Evolutionary conservation across 2,888 invertebrate species (phyloP).

Genomic region (Drosophila recens): DNA sequence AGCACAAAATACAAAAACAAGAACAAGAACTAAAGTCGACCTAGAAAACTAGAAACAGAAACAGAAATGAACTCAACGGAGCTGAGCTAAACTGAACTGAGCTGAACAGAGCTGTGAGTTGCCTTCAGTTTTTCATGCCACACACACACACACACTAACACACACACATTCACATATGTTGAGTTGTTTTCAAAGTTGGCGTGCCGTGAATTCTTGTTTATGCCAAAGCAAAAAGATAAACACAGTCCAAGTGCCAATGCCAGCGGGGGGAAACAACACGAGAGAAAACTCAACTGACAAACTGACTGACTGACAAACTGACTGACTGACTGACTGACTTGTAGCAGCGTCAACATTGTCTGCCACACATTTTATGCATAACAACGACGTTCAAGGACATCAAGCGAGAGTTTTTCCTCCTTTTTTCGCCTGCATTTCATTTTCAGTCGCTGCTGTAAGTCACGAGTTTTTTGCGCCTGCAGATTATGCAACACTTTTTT

Average conservation of each 20-base stretch:
- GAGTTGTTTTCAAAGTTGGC: slow-evolving; percentile 67
- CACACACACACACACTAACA: slow-evolving; percentile 1
- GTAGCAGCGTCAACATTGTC: slow-evolving; percentile 29
- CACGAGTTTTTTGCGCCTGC: slow-evolving; percentile 63
- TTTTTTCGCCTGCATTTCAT: slow-evolving; percentile 33
- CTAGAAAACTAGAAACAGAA: slow-evolving; percentile 58
- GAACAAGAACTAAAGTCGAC: slow-evolving; percentile 47
- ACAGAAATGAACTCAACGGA: slow-evolving; percentile 22
- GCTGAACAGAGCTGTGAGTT: slow-evolving; percentile 5
- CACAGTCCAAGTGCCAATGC: slow-evolving; percentile 71
- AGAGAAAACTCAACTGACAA: slow-evolving; percentile 10
- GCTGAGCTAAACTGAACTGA: slow-evolving; percentile 11
- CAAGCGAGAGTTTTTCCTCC: slow-evolving; percentile 37
- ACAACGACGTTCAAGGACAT: slow-evolving; percentile 77
- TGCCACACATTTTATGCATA: slow-evolving; percentile 66
- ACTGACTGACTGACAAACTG: slow-evolving; percentile 26
- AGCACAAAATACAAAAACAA: slow-evolving; percentile 24
- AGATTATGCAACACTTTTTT: slow-evolving; percentile 74
- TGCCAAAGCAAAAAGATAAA: slow-evolving; percentile 62
- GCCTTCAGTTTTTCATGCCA: slow-evolving; percentile 1
- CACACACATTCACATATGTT: slow-evolving; percentile 28
- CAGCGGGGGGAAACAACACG: slow-evolving; percentile 25
- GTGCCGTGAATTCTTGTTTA: slow-evolving; percentile 71
- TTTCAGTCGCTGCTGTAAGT: slow-evolving; percentile 32
- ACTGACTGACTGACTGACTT: slow-evolving; percentile 3